Base-by-base conservation (phyloP, 1,140 invertebrate genomes). In the Meloidogyne floridensis region DNA sequence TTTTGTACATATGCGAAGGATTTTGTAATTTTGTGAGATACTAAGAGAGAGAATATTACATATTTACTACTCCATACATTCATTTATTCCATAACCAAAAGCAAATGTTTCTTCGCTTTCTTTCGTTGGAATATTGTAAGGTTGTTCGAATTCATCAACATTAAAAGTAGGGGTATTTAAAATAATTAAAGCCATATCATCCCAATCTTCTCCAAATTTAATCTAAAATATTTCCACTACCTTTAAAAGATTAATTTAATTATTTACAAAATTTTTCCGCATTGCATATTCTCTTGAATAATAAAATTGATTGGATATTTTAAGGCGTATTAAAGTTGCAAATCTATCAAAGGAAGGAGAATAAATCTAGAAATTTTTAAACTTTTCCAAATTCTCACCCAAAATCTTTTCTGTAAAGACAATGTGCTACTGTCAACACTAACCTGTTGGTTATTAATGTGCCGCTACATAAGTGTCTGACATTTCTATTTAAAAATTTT, bases 381-480 rank as follows among this genome's bases (percentile, higher is more conserved):
- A 47, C 47, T 47, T 59, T 59, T 59, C 4, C 13, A 15, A 59
- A 3, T 59, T 15, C 13, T 53, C 18, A 74, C 72, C 72, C 72
- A 5, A 7, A n/a, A 47, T 74, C 43, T 74, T 74, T n/a, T 74
- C 72, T 20, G 18, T 74, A 74, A 18, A 74, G 18, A 54, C 72
- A 74, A 54, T 74, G 72, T 47, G 72, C 72, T 5, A 18, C 72
- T 47, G 72, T 74, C 11, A 74, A n/a, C 18, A 74, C 18, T 54
- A 74, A 54, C 18, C 18, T 15, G 18, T 74, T 54, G n/a, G 43
- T 74, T 47, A 74, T 15, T 54, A 74, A 18, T 6, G 72, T 74
- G 7, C 72, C 72, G n/a, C 72, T 74, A 54, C 72, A 74, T 2
- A 6, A 32, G n/a, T 51, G 72, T 6, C 7, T 74, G 15, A 18